A percentile compares a stretch with the other conserved stretches of the same genome.
Evolutionary conservation across 2,797 vertebrate species (phyloP).

Genomic region (Epinephelus malabaricus): DNA sequence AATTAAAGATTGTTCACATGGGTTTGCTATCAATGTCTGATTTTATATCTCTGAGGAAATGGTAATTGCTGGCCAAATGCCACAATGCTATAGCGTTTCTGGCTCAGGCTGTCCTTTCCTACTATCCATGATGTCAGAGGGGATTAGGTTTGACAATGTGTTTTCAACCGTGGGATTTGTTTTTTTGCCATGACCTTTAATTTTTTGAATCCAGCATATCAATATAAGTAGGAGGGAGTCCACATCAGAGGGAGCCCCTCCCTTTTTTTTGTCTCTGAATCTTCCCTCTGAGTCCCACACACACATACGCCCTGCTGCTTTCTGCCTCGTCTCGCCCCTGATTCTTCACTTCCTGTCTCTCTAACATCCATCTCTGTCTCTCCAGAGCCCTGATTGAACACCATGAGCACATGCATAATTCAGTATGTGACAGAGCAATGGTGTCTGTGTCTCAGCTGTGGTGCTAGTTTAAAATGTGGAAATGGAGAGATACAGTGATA

Average conservation of each 20-base stretch:
- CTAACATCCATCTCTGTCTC: conserved; percentile 49
- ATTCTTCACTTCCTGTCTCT: conserved; percentile 57
- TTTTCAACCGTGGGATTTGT: conserved; percentile 27
- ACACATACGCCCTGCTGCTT: conserved; percentile 28
- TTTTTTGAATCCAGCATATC: conserved; percentile 13
- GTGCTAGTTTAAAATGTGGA: conserved; percentile 44
- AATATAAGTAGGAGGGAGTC: conserved; percentile 28
- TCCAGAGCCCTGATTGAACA: conserved; percentile 55
- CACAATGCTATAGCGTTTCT: background rate
- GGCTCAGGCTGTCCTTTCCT: conserved; percentile 19
- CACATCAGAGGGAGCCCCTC: conserved; percentile 2
- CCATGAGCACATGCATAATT: conserved; percentile 72
- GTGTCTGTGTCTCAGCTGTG: conserved; percentile 57
- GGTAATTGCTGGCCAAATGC: conserved; percentile 9
- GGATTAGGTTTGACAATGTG: conserved; percentile 19
- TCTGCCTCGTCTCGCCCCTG: conserved; percentile 1
- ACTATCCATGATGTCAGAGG: conserved; percentile 14
- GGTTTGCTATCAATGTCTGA: conserved; percentile 17
- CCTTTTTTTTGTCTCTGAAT: conserved; percentile 1
- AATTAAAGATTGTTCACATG: conserved; percentile 32
- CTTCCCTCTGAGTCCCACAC: background rate
- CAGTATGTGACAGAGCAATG: conserved; percentile 50
- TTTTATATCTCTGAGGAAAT: conserved; percentile 25
- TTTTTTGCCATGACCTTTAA: conserved; percentile 24
- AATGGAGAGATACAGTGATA: conserved; percentile 45